Evolutionary conservation across 1,140 invertebrate species (phyloP), one percentile per base, ranked within the genome.

Genomic region (Drosophila navojoa): DNA sequence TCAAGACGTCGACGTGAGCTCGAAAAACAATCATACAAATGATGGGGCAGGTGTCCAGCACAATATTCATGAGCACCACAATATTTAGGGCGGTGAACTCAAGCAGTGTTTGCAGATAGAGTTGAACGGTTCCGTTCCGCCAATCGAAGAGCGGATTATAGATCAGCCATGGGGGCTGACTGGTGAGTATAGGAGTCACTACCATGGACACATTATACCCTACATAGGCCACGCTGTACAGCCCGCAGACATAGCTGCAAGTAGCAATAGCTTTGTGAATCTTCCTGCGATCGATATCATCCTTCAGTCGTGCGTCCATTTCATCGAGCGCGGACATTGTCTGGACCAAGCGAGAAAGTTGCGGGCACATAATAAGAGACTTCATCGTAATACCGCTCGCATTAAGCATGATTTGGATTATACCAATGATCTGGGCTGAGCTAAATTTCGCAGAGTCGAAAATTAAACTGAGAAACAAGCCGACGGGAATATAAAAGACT

Each of bases 111-210:
- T 74, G 73, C 6, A 69, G n/a, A 68, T 68, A 81, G 5, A 81
- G 29, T 7, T 73, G 44, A 35, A 19, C 27, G 0, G n/a, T 19
- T 2, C 78, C 69, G 0, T 32, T 3, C 0, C 52, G 27, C 79
- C 78, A 81, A 45, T 86, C 68, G 3, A 86, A 50, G 0, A 78
- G 25, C 0, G 81, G 81, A 64, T 81, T 86, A 11, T 64, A 81
- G 27, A 50, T 15, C 22, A 71, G 49, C 61, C 62, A 82, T 0
- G 79, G 80, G 7, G 79, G 76, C 7, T 71, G 58, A 2, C 59
- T 66, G 0, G 10, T 52, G 0, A 53, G 4, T 5, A 47, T 4
- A 0, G 19, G 13, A n/a, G 29, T 32, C 11, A 52, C 5, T 0
- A 42, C 5, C 6, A 22, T 10, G 5, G 64, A 59, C 2, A 40